Percentiles rank a stretch among this genome's conserved stretches.
Conservation (phyloP, 1,140 invertebrate genomes). For the Coptotermes formosanus region DNA sequence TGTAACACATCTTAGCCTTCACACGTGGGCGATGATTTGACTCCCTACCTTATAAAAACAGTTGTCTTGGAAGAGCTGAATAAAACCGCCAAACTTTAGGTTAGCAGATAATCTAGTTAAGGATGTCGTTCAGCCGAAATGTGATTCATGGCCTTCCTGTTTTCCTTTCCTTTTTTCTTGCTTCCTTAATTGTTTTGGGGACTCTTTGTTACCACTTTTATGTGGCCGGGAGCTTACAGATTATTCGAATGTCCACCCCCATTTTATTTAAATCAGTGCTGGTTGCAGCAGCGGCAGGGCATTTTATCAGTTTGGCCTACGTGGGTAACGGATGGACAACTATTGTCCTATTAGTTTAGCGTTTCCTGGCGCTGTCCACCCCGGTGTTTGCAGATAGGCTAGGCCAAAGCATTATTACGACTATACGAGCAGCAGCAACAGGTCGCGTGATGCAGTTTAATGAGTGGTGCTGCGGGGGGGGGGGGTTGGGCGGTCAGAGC, state of each 20-base stretch:
- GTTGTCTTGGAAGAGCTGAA: too few relatives aligned
- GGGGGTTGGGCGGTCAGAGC: too few relatives aligned
- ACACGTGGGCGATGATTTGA: too few relatives aligned
- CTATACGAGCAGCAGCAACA: background rate
- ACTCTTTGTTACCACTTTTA: background rate
- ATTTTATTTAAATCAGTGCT: constrained; percentile 19
- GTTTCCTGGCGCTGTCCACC: background rate
- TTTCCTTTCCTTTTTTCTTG: too few relatives aligned
- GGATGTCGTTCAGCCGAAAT: too few relatives aligned
- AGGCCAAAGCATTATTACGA: constrained; percentile 15
- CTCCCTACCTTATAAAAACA: too few relatives aligned
- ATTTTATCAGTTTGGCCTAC: background rate
- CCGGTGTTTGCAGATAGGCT: constrained; percentile 3
- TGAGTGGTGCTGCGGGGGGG: background rate
- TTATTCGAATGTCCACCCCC: background rate
- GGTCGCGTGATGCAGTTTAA: constrained; percentile 19
- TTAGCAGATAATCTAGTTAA: too few relatives aligned
- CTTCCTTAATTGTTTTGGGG: too few relatives aligned
- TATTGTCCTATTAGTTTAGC: constrained; percentile 19
- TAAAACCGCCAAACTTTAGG: too few relatives aligned
- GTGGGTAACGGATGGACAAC: constrained; percentile 13
- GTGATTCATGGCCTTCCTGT: too few relatives aligned
- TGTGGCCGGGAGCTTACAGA: background rate
- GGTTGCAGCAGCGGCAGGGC: background rate
- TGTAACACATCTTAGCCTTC: too few relatives aligned